Evolutionary conservation across 2,797 vertebrate genomes (phyloP), one percentile per base, ranked within the genome.

Genomic region (Buphagus erythrorhynchus): DNA sequence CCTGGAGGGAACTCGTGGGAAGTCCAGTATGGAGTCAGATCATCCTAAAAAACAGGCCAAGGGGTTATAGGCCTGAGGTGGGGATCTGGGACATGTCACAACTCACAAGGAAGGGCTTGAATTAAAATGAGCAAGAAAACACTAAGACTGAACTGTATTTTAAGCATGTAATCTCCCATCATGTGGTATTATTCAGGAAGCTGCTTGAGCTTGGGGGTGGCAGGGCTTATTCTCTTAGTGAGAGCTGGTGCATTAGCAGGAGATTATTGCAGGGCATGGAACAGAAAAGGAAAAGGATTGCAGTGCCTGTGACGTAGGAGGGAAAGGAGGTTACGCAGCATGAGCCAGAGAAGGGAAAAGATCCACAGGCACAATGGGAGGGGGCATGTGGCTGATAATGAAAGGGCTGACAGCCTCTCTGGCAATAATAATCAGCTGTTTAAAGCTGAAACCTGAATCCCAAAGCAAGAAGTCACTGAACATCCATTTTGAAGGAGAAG

Each of bases 141-240:
- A 36, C 65, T 59, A 82, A 95, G 84, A 79, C 84, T 61, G 69
- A 88, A 85, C 95, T 93, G 54, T 85, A 87, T 97, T 89, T 97
- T 95, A 96, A 95, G 75, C 75, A 16, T 49, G 72, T 96, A 97
- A 97, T 95, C 95, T 93, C 78, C 92, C 77, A 65, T 94, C 96
- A 95, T 63, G 91, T 88, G 93, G 75, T 24, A 88, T 97, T 94
- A 94, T 65, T 85, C 45, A 75, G 73, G 72, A 96, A 95, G 88
- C 95, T 96, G 92, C 91, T 86, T 97, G 91, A 95, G 86, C 84
- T 78, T 88, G 77, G 40, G 95, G 93, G 86, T 97, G 80, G 92
- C 88, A 93, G 82, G 86, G 97, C 76, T 82, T 73, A 96, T 82
- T 93, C 95, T 94, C 95, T 97, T 91, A 96, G 81, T 40, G 49